A percentile compares a stretch with the other conserved stretches of the same genome.
Conservation (phyloP, 2,888 invertebrate genomes). For the Calephelis perditalis region DNA sequence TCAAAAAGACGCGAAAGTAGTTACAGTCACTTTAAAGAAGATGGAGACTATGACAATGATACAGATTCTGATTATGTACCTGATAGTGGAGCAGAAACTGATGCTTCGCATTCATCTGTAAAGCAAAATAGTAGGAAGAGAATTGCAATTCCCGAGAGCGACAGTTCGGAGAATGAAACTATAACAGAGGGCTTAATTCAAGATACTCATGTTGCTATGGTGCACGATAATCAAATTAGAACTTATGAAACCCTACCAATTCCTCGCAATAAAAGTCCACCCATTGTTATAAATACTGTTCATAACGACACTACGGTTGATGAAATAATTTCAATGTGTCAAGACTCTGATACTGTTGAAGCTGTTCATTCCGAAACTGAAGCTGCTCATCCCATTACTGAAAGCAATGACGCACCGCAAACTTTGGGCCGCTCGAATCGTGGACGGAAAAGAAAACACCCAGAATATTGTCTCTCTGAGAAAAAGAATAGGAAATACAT, state of each 20-base stretch:
- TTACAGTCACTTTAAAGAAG: slow-evolving; percentile 2
- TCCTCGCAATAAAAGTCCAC: neutral
- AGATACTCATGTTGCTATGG: slow-evolving; percentile 1
- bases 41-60: slow-evolving; percentile 2
- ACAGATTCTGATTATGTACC: slow-evolving; percentile 2
- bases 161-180: slow-evolving; percentile 1
- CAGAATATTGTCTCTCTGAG: slow-evolving; percentile 32
- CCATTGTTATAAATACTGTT: too few species aligned
- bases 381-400: too few species aligned
- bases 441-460: too few species aligned
- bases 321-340: too few species aligned
- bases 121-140: slow-evolving; percentile 1
- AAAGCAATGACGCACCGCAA: too few species aligned
- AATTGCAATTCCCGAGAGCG: slow-evolving; percentile 1
- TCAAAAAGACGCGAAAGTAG: slow-evolving; percentile 2
- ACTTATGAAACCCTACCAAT: slow-evolving; percentile 1
- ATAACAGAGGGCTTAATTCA: slow-evolving; percentile 1
- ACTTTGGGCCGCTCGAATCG: too few species aligned
- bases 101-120: slow-evolving; percentile 1
- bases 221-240: slow-evolving; percentile 1
- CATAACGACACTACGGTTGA: too few species aligned
- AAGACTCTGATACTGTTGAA: too few species aligned
- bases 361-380: too few species aligned
- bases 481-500: slow-evolving; percentile 36
- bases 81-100: slow-evolving; percentile 1